Conservation (phyloP, 2,113 vertebrate species). For the Tenebrosternarchus preto region DNA sequence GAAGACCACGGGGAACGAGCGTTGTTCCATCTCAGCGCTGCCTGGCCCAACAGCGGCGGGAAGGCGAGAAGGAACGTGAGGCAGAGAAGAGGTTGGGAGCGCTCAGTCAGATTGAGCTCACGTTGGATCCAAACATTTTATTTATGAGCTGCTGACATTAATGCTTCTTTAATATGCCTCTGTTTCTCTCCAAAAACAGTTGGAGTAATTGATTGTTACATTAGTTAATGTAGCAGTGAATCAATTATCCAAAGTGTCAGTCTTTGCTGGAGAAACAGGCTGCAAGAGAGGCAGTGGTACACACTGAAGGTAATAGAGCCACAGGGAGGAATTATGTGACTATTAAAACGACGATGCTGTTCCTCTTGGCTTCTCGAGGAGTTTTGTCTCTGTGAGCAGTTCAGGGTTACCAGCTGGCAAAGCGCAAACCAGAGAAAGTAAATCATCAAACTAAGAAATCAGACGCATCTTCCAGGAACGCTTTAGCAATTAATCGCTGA, state of each 20-base stretch:
- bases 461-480: conserved; percentile 59
- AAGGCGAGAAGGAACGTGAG: conserved; percentile 2
- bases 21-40: conserved; percentile 68
- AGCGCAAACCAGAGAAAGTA: conserved; percentile 45
- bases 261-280: conserved; percentile 52
- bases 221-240: conserved; percentile 76
- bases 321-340: conserved; percentile 64
- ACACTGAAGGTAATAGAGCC: conserved; percentile 65
- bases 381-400: conserved; percentile 54
- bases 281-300: conserved; percentile 50
- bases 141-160: conserved; percentile 62
- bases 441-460: conserved; percentile 58
- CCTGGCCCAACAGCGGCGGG: conserved; percentile 46
- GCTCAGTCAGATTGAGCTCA: conserved; percentile 53
- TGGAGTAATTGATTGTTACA: conserved; percentile 72
- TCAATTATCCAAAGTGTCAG: conserved; percentile 71
- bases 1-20: conserved; percentile 59
- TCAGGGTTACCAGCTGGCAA: conserved; percentile 57
- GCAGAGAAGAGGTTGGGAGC: conserved; percentile 46
- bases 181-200: conserved; percentile 64
- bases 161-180: conserved; percentile 71
- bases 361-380: conserved; percentile 60
- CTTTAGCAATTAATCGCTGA: conserved; percentile 58
- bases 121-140: conserved; percentile 49
- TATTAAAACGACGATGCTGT: conserved; percentile 61